A percentile compares a stretch with the other conserved stretches of the same genome.
phyloP scores from a whole-genome alignment of 2,113 vertebrate genomes.

The Nothobranchius kuhntae region DNA sequence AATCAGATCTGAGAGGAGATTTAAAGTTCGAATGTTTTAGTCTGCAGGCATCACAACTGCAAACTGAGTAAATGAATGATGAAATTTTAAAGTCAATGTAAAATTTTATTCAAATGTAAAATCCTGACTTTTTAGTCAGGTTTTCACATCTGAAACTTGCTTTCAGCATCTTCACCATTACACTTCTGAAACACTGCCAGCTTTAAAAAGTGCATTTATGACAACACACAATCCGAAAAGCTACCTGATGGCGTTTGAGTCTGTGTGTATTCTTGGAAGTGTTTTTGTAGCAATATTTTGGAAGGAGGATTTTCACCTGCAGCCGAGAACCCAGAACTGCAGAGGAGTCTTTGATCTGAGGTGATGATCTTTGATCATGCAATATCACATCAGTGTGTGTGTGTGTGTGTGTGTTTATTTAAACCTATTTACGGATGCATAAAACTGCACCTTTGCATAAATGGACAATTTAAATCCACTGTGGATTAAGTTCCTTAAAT shows the following conservation, averaged over 20 bases:
- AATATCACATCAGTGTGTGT: neutral
- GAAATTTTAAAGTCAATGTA: too few species aligned
- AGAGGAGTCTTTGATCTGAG: slow-evolving; percentile 31
- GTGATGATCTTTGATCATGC: slow-evolving; percentile 36
- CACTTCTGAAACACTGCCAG: too few species aligned
- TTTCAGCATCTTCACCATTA: too few species aligned
- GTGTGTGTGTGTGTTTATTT: too few species aligned
- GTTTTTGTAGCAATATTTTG: slow-evolving; percentile 1
- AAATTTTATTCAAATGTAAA: too few species aligned
- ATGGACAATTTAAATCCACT: slow-evolving; percentile 2
- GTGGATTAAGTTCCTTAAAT: slow-evolving; percentile 30
- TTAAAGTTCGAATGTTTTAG: neutral
- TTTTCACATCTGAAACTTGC: too few species aligned
- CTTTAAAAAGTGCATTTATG: too few species aligned
- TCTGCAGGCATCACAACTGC: too few species aligned
- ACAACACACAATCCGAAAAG: too few species aligned
- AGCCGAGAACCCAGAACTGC: slow-evolving; percentile 8
- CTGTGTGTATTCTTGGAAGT: neutral
- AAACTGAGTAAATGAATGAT: too few species aligned
- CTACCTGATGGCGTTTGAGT: neutral
- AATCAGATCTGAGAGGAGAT: slow-evolving; percentile 3
- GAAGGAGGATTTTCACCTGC: slow-evolving; percentile 9
- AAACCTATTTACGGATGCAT: neutral
- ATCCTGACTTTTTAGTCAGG: too few species aligned
- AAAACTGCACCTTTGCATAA: neutral